phyloP scores from a whole-genome alignment of 2,888 invertebrate genomes.

The Harmothoe impar region DNA sequence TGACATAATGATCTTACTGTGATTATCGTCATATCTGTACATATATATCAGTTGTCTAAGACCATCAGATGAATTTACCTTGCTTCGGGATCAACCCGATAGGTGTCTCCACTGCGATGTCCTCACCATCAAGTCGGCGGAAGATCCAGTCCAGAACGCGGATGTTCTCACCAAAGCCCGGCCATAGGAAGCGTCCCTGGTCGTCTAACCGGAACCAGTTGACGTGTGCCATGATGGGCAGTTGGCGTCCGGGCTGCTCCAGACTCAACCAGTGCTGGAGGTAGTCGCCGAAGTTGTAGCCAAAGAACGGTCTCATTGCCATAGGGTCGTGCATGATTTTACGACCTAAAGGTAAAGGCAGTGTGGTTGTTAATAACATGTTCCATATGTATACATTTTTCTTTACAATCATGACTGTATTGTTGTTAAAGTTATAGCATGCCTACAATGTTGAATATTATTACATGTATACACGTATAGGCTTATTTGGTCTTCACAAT shows the following conservation, averaged over 20 bases:
- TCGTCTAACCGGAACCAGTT: constrained; percentile 75
- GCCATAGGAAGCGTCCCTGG: constrained; percentile 73
- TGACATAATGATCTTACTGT: too few species aligned
- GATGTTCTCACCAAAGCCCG: constrained; percentile 77
- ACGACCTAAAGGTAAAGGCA: constrained; percentile 68
- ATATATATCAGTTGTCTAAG: too few species aligned
- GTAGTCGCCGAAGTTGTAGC: constrained; percentile 79
- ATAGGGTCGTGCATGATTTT: constrained; percentile 79
- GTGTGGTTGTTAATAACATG: too few species aligned
- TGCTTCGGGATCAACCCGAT: constrained; percentile 71
- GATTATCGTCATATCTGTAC: too few species aligned
- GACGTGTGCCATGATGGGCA: constrained; percentile 76
- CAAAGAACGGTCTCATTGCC: constrained; percentile 79
- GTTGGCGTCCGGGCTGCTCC: constrained; percentile 69
- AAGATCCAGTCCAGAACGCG: constrained; percentile 76
- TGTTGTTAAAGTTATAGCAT: too few species aligned
- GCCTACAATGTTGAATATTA: too few species aligned
- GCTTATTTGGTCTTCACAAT: too few species aligned
- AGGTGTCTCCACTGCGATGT: constrained; percentile 85
- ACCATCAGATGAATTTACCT: too few species aligned
- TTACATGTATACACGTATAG: too few species aligned
- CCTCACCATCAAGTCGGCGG: constrained; percentile 84
- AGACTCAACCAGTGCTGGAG: constrained; percentile 75
- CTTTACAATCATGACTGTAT: not conserved
- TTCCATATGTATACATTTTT: too few species aligned